Evolutionary conservation across 1,140 invertebrate species (phyloP).

Genomic region (Odontomachus brunneus): DNA sequence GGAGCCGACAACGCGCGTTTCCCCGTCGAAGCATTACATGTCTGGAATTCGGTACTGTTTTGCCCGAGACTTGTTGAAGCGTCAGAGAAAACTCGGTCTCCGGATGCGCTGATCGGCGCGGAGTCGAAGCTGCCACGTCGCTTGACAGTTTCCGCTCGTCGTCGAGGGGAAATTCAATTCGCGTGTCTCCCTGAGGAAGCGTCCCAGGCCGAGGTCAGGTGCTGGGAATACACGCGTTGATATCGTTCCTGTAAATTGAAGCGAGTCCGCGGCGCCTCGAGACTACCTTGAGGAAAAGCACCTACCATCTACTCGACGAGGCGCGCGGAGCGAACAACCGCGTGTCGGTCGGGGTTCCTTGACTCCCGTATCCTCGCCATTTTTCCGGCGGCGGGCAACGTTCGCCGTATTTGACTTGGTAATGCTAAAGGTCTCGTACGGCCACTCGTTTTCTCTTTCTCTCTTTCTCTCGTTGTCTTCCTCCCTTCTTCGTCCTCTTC

Average conservation of each 20-base stretch:
- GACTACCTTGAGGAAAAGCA: slow-evolving; percentile 23
- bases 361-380: slow-evolving; percentile 77
- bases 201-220: slow-evolving; percentile 65
- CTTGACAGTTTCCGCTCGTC: too few relatives aligned
- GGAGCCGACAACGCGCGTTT: too few relatives aligned
- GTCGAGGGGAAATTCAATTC: slow-evolving; percentile 42
- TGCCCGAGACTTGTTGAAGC: not conserved
- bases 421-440: slow-evolving; percentile 81
- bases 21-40: not conserved
- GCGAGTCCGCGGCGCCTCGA: slow-evolving; percentile 11
- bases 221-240: slow-evolving; percentile 67
- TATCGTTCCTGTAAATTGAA: slow-evolving; percentile 74
- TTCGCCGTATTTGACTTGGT: slow-evolving; percentile 84
- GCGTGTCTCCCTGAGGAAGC: slow-evolving; percentile 46
- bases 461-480: slow-evolving; percentile 26
- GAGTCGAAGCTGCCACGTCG: not conserved
- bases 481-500: not conserved
- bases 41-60: not conserved
- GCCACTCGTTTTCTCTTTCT: slow-evolving; percentile 55
- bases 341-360: slow-evolving; percentile 76
- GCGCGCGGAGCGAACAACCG: slow-evolving; percentile 22
- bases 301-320: too few relatives aligned
- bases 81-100: slow-evolving; percentile 13
- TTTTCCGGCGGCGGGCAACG: slow-evolving; percentile 77
- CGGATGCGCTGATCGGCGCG: slow-evolving; percentile 13